These are phyloP conservation scores for Labrus mixtus DNA, from an alignment of 2,113 vertebrate genomes.

Conservation along the genomic window DNA sequence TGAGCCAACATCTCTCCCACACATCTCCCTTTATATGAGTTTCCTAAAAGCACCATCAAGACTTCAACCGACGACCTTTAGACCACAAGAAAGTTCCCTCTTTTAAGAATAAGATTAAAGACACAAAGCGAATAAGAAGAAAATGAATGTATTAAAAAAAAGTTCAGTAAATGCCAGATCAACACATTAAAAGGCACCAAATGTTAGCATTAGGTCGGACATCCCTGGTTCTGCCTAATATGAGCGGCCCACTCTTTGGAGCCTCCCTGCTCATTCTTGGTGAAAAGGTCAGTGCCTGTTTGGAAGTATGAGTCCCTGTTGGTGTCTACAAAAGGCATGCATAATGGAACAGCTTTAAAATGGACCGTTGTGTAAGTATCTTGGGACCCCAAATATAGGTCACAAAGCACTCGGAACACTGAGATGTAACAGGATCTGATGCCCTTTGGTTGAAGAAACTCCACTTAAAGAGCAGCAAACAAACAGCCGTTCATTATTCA, in stretches of 20 bases:
- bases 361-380: background rate
- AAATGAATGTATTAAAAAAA: background rate
- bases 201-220: constrained; percentile 27
- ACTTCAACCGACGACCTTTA: background rate
- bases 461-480: constrained; percentile 1
- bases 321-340: constrained; percentile 12
- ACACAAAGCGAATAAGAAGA: constrained; percentile 13
- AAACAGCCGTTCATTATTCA: background rate
- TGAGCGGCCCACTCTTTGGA: constrained; percentile 15
- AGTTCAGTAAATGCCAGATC: constrained; percentile 39
- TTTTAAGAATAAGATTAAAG: background rate
- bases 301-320: constrained; percentile 13
- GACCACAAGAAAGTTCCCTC: background rate
- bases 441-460: background rate
- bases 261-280: constrained; percentile 5
- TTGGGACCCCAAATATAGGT: background rate
- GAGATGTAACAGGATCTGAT: background rate
- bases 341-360: constrained; percentile 36
- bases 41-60: background rate
- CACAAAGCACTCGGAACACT: constrained; percentile 3
- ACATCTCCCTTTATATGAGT: background rate
- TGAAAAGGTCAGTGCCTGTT: constrained; percentile 52
- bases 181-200: constrained; percentile 11
- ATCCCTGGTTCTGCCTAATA: background rate
- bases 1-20: background rate